These are phyloP conservation scores for Eupithecia abbreviata DNA, from an alignment of 2,888 invertebrate genomes.

Conservation along the genomic window DNA sequence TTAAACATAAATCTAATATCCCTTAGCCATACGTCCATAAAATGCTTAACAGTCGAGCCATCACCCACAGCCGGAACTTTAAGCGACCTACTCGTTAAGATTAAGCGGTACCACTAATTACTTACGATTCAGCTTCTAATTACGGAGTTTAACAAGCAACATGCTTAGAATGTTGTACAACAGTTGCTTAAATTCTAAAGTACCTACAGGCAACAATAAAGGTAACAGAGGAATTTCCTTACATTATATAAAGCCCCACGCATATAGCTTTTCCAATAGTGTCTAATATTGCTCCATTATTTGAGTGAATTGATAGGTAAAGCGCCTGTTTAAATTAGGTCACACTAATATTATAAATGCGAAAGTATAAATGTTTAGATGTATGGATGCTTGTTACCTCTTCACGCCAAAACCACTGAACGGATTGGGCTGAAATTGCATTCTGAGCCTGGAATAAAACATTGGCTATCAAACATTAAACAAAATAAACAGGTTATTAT, in stretches of 20 bases:
- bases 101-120: conserved; percentile 68
- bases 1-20: neutral
- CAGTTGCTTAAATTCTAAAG: conserved; percentile 8
- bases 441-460: too few species aligned
- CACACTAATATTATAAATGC: too few species aligned
- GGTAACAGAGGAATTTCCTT: neutral
- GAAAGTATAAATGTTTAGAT: too few species aligned
- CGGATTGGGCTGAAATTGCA: too few species aligned
- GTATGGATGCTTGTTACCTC: too few species aligned
- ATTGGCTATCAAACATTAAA: too few species aligned
- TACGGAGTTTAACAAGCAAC: conserved; percentile 35
- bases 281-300: neutral
- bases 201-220: neutral
- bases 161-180: conserved; percentile 27
- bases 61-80: conserved; percentile 44
- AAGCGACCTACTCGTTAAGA: conserved; percentile 65
- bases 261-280: neutral
- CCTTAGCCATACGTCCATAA: conserved; percentile 5
- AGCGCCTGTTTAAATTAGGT: neutral
- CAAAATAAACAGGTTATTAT: too few species aligned
- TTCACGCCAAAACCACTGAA: too few species aligned
- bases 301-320: neutral
- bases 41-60: conserved; percentile 38
- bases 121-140: conserved; percentile 45
- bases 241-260: neutral